Conservation (phyloP, 2,888 invertebrate genomes). For the Lottia scabra region DNA sequence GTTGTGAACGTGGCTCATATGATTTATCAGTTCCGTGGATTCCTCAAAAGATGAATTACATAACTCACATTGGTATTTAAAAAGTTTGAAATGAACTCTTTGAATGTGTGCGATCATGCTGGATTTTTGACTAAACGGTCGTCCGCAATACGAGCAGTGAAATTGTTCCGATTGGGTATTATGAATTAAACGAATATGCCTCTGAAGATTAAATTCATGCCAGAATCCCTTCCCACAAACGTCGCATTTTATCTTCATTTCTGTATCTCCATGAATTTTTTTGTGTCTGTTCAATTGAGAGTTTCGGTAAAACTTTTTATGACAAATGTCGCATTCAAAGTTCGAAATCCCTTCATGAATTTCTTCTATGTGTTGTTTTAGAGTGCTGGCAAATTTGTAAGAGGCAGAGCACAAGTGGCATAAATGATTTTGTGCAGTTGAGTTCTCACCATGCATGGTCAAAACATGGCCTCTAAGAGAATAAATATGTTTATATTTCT, state of each 20-base stretch:
- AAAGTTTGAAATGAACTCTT: constrained; percentile 48
- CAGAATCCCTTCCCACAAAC: constrained; percentile 49
- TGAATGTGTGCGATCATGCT: constrained; percentile 49
- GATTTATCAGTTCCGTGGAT: constrained; percentile 40
- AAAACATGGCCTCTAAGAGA: background rate
- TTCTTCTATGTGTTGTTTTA: constrained; percentile 50
- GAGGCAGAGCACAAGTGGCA: constrained; percentile 47
- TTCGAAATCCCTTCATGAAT: constrained; percentile 43
- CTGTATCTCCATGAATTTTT: constrained; percentile 40
- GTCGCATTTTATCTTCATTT: constrained; percentile 40
- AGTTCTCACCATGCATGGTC: background rate
- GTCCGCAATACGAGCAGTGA: constrained; percentile 57
- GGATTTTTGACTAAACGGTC: constrained; percentile 45
- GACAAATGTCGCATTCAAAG: constrained; percentile 41
- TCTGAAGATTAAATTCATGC: constrained; percentile 45
- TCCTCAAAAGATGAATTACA: constrained; percentile 42
- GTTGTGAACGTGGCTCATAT: constrained; percentile 47
- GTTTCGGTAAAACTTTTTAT: constrained; percentile 43
- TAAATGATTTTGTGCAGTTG: constrained; percentile 24
- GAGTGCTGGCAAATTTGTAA: constrained; percentile 42
- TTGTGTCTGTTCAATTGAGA: constrained; percentile 46
- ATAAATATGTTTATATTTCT: background rate
- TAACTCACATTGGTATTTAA: constrained; percentile 39
- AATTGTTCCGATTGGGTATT: constrained; percentile 39
- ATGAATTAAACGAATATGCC: constrained; percentile 50